Base-by-base conservation (phyloP, 2,888 invertebrate genomes). In the Plemyria rubiginata region DNA sequence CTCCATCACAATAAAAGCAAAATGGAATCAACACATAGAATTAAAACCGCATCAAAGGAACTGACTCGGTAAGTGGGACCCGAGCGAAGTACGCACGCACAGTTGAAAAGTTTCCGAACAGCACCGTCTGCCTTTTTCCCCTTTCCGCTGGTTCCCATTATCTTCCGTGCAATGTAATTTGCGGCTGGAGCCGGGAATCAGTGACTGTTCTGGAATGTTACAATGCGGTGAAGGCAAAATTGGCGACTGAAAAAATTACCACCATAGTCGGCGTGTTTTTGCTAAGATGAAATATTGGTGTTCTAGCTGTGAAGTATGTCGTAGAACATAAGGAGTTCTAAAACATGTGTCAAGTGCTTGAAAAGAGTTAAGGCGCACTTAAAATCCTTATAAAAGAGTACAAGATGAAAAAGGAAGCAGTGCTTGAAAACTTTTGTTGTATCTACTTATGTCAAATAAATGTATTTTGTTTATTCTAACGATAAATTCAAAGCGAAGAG, bases 121-220 rank as follows among this genome's bases (percentile, higher is more conserved):
- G 67, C 48, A 9, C n/a, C 41, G 12, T 46, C 67, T 67, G 62
- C 62, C 68, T 66, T 67, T 68, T 66, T 65, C 29, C 66, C 59
- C 61, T 71, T 76, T 71, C 73, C 70, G 68, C 71, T 67, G 65
- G 59, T 70, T 72, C 65, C 71, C 73, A 76, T 79, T 76, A 76
- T 76, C 75, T 75, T 80, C 73, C 71, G 64, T 54, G 54, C 62
- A 65, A 70, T 73, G 76, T 76, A 70, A 79, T 79, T 81, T 78
- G 68, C 64, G 64, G 70, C 49, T 62, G 66, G 36, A 65, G 59
- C 62, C 49, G 65, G 56, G 64, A 72, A 72, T 71, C 66, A 71
- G 72, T 76, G 73, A 51, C 60, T 61, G 63, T 60, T 66, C 69
- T 69, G 70, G 60, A 63, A 66, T 66, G 62, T 15, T 53, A 50